These are phyloP conservation scores for Drosophila nigrodunni DNA, from an alignment of 1,140 invertebrate species.

Conservation along the genomic window DNA sequence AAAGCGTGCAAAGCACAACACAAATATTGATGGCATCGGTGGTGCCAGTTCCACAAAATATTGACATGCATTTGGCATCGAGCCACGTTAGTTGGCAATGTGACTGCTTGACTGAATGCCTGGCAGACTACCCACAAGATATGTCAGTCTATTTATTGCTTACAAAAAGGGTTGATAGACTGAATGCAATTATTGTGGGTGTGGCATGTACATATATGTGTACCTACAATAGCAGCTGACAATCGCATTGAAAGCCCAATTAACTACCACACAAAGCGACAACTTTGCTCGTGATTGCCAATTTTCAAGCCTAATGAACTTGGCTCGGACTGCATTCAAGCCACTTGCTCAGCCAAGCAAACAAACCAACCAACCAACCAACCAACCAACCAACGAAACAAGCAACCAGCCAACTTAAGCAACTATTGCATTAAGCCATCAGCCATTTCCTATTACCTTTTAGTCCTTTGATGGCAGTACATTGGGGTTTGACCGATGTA, in stretches of 20 bases:
- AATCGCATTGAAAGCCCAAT: constrained; percentile 69
- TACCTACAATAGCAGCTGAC: constrained; percentile 40
- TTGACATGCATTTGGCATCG: constrained; percentile 16
- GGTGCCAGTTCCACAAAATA: constrained; percentile 1
- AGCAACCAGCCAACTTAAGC: constrained; percentile 7
- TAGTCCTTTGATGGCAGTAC: not conserved
- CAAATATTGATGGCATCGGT: not conserved
- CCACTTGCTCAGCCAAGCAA: constrained; percentile 24
- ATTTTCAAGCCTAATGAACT: constrained; percentile 73
- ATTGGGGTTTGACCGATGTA: not conserved
- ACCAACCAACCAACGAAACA: not conserved
- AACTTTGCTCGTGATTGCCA: constrained; percentile 73
- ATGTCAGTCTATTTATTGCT: constrained; percentile 10
- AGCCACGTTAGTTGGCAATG: not conserved
- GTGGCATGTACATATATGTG: not conserved
- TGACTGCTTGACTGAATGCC: not conserved
- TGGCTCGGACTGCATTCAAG: constrained; percentile 21
- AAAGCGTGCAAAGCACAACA: no score
- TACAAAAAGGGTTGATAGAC: constrained; percentile 6
- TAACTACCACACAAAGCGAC: constrained; percentile 69
- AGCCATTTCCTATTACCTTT: not conserved
- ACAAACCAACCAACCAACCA: not conserved
- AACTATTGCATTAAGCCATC: constrained; percentile 25
- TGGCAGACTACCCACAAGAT: constrained; percentile 9
- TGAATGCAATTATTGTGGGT: constrained; percentile 14